Evolutionary conservation across 2,888 invertebrate species (phyloP), one percentile per base, ranked within the genome.

Genomic region (Cynaeus angustus): DNA sequence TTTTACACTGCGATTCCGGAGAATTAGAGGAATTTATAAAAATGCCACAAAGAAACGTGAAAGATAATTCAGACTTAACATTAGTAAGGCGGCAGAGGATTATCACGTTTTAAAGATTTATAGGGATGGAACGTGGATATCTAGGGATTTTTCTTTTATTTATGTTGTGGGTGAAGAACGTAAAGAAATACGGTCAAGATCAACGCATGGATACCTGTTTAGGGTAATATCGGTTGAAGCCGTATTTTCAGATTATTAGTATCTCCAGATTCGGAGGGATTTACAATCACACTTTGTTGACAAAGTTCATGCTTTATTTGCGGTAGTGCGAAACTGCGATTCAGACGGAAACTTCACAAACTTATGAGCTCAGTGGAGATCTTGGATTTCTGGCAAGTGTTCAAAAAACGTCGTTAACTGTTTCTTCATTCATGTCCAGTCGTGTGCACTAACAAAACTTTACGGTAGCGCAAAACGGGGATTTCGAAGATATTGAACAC

Each of bases 11-110:
- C 50, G 30, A 52, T 50, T 62, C 52, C 26, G 37, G 37, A 50
- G 62, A 62, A 62, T 62, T 62, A 62, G 62, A 38, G 62, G 62
- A 48, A 62, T 62, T 62, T 62, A 62, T 62, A 62, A 62, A 62
- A 62, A 50, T 62, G 41, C 52, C 52, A 62, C 62, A 62, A 62
- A 50, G 52, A 62, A 62, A 62, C 33, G 46, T 38, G 28, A 48
- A 33, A 62, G 62, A 62, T 62, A 62, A 62, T 62, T 62, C 50
- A 62, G 62, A 50, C 46, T 62, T 62, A 62, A 38, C 50, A 62
- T 62, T 62, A 21, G 62, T 62, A 62, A 62, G 33, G 38, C 50
- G 38, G 50, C 45, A 56, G 12, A 26, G 52, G 48, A 62, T 62
- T 62, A 62, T 50, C 62, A 41, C 62, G 41, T 50, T 62, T 50